Base-by-base conservation (phyloP, 2,113 vertebrate species). In the Melanotaenia duboulayi region DNA sequence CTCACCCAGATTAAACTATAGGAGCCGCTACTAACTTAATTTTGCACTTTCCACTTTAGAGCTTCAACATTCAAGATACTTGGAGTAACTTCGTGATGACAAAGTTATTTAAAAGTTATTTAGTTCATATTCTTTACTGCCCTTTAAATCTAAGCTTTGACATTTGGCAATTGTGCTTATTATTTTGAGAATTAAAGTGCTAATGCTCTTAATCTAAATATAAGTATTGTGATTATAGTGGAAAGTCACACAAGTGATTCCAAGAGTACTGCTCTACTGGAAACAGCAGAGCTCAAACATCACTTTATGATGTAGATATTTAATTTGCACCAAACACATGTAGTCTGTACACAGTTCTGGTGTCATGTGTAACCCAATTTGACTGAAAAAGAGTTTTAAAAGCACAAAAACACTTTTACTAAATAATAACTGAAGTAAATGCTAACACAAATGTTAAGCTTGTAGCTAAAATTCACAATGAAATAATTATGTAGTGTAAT, bases 41-140 rank as follows among this genome's bases (percentile, higher is more conserved):
- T 72, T 87, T 91, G 92, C 93, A 93, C 93, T 90, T 20, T 87
- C 83, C 91, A 93, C 91, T 93, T 93, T 92, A 92, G 83, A 73
- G 63, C 73, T 71, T 83, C 76, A 65, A 35, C 66, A 68, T 58
- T n/a, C 11, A n/a, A 68, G 56, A 83, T 69, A 81, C 58, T 58
- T 24, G 48, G 20, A 2, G 80, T 80, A 71, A 64, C 52, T 52
- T 75, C 4, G 19, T 3, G 42, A 44, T 39, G 39, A 20, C 35
- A 56, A 74, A 74, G 9, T 20, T 39, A 52, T 70, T 57, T 17
- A 72, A 78, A 70, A 71, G 44, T 46, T 78, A 76, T 85, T 71
- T 78, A 61, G 63, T 76, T 14, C 0, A n/a, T 14, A 42, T 42
- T 42, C 57, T 22, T 42, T 39, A 19, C 42, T 8, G 32, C 55